These are phyloP conservation scores for Ormyrus pomaceus DNA, from an alignment of 2,888 invertebrate species.

Conservation along the genomic window DNA sequence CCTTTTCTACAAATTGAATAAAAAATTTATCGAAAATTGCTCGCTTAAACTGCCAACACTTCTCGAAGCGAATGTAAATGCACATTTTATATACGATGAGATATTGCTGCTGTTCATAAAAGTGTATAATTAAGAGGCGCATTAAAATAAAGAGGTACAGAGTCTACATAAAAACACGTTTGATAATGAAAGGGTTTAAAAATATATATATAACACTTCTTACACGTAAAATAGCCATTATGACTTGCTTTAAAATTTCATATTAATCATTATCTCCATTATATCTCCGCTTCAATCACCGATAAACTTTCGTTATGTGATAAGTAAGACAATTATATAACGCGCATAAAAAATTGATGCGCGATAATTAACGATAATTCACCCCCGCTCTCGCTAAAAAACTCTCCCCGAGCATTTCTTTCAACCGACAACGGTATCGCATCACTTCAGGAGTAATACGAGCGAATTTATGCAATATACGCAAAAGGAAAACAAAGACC, in stretches of 20 bases:
- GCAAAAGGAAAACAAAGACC: too few relatives aligned
- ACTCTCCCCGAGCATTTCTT: too few relatives aligned
- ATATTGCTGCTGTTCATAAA: background rate
- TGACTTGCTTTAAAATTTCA: constrained; percentile 46
- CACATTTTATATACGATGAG: background rate
- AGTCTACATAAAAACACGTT: constrained; percentile 1
- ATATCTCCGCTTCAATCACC: constrained; percentile 45
- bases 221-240: constrained; percentile 42
- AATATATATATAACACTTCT: constrained; percentile 33
- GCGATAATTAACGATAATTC: constrained; percentile 38
- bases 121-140: too few relatives aligned
- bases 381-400: too few relatives aligned
- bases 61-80: background rate
- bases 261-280: constrained; percentile 43
- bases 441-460: too few relatives aligned
- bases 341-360: constrained; percentile 41
- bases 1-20: too few relatives aligned
- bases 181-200: constrained; percentile 30
- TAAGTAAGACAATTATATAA: constrained; percentile 37
- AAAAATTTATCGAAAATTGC: background rate
- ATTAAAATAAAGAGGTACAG: background rate
- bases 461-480: too few relatives aligned
- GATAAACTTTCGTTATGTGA: constrained; percentile 41
- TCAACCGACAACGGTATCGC: too few relatives aligned
- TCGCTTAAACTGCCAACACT: too few relatives aligned